phyloP scores from a whole-genome alignment of 2,113 vertebrate species.

The Butorides virescens region DNA sequence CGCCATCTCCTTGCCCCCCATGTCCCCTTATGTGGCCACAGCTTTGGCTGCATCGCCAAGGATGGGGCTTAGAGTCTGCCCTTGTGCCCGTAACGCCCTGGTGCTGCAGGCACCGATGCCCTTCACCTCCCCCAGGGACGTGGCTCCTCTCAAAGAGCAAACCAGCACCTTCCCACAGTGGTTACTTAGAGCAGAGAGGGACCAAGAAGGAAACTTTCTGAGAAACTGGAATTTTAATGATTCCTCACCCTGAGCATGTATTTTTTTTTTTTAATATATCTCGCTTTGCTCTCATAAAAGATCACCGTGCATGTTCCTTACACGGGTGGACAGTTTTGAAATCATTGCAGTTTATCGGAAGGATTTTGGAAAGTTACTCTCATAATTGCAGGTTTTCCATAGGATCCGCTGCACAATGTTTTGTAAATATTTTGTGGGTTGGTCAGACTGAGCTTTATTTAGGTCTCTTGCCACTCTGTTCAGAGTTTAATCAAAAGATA shows the following conservation, averaged over 20 bases:
- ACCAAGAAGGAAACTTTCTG: background rate
- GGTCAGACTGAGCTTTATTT: background rate
- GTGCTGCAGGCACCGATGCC: rapidly evolving
- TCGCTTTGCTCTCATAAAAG: background rate
- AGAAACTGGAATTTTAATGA: background rate
- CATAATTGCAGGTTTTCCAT: background rate
- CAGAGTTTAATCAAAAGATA: background rate
- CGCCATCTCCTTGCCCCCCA: rapidly evolving
- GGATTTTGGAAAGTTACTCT: background rate
- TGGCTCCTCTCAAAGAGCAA: rapidly evolving
- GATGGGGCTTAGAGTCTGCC: rapidly evolving
- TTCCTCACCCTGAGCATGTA: background rate
- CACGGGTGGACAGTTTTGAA: background rate
- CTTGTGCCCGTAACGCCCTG: rapidly evolving
- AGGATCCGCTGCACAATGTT: background rate
- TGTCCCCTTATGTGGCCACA: rapidly evolving
- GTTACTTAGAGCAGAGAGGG: rapidly evolving
- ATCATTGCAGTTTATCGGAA: rapidly evolving
- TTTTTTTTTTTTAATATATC: rapidly evolving
- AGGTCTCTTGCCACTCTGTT: background rate
- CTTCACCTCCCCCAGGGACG: rapidly evolving
- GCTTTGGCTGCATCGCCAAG: rapidly evolving
- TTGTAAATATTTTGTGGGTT: rapidly evolving
- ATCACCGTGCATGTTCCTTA: rapidly evolving
- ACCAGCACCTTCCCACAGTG: rapidly evolving